Evolutionary conservation across 2,797 vertebrate species (phyloP).

Genomic region (Darevskia nairensis): DNA sequence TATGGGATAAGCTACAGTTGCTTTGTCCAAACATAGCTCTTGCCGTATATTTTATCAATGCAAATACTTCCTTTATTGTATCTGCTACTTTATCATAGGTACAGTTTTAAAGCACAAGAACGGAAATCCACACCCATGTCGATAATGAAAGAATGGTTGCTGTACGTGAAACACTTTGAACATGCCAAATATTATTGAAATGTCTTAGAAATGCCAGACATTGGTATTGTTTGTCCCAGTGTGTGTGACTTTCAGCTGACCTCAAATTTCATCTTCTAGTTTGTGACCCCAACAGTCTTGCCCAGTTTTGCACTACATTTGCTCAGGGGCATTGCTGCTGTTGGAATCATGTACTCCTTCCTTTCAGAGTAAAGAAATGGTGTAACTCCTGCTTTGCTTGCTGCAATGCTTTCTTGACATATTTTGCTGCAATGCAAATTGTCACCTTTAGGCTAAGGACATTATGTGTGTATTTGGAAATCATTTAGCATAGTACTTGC

Average conservation of each 20-base stretch:
- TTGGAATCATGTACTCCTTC: background rate
- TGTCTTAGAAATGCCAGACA: background rate
- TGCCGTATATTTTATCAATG: slow-evolving; percentile 13
- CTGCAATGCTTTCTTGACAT: background rate
- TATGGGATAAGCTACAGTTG: background rate
- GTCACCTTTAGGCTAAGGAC: background rate
- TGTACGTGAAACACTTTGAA: background rate
- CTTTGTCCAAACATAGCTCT: slow-evolving; percentile 18
- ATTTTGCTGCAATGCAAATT: background rate
- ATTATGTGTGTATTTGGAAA: background rate
- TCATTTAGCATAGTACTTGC: background rate
- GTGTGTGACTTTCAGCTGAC: background rate
- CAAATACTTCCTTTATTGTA: slow-evolving; percentile 29
- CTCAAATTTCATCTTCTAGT: background rate
- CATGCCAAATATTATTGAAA: background rate
- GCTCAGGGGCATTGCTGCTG: background rate
- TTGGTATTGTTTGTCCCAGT: background rate
- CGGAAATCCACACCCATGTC: slow-evolving; percentile 17
- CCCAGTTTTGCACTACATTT: background rate
- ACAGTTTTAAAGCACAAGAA: background rate
- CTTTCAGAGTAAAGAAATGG: background rate
- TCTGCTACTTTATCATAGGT: slow-evolving; percentile 12
- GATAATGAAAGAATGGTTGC: slow-evolving; percentile 25
- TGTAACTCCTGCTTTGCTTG: too few species aligned
- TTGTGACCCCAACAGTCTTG: background rate